phyloP scores from a whole-genome alignment of 2,888 invertebrate genomes.

The Epiblema foenella region DNA sequence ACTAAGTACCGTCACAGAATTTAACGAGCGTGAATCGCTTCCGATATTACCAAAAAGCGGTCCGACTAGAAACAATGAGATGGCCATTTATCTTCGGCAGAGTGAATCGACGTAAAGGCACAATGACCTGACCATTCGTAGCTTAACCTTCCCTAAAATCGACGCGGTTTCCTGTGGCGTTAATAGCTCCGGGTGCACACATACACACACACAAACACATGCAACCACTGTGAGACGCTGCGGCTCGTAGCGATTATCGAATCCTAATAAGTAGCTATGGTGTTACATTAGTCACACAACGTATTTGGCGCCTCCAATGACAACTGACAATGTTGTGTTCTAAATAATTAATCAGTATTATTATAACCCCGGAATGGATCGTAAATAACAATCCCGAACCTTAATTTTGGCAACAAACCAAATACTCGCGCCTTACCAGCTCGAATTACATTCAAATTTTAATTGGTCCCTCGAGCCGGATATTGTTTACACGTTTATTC shows the following conservation, averaged over 20 bases:
- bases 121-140: constrained; percentile 80
- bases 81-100: constrained; percentile 71
- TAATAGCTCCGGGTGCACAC: constrained; percentile 61
- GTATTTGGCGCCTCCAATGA: constrained; percentile 21
- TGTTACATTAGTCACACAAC: constrained; percentile 16
- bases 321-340: constrained; percentile 11
- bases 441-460: neutral
- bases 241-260: constrained; percentile 19
- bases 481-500: constrained; percentile 15
- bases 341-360: constrained; percentile 31
- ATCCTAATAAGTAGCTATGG: constrained; percentile 20
- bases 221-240: constrained; percentile 45
- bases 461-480: constrained; percentile 49
- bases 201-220: constrained; percentile 60
- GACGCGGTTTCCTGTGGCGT: constrained; percentile 79
- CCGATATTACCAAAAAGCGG: constrained; percentile 57
- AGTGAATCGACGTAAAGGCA: constrained; percentile 71
- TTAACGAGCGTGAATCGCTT: constrained; percentile 31
- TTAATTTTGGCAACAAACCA: constrained; percentile 21
- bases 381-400: constrained; percentile 9
- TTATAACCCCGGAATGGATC: constrained; percentile 13
- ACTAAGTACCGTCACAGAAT: constrained; percentile 24
- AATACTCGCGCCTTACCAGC: neutral
- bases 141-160: constrained; percentile 80
- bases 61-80: constrained; percentile 62